Evolutionary conservation across 2,113 vertebrate genomes (phyloP).

Genomic region (Prunella himalayana): DNA sequence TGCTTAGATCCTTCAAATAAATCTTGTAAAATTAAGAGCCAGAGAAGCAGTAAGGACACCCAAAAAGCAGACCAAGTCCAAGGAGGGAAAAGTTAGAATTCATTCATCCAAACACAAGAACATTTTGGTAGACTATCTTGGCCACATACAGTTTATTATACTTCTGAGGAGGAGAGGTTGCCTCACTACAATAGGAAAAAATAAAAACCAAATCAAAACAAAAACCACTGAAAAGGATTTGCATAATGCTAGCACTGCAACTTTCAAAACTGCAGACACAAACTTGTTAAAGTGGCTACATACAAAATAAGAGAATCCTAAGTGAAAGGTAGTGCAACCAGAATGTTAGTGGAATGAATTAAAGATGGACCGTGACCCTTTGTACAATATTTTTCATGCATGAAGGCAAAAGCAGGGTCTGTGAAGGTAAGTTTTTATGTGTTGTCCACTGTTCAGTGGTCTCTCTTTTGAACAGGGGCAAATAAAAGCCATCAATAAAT

Average conservation of each 20-base stretch:
- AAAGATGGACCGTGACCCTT: not conserved
- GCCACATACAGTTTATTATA: not conserved
- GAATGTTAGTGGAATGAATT: not conserved
- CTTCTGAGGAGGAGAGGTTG: not conserved
- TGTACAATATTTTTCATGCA: not conserved
- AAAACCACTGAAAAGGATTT: not conserved
- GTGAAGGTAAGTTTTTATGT: not conserved
- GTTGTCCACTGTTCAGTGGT: not conserved
- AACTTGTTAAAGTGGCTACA: not conserved
- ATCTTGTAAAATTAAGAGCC: not conserved
- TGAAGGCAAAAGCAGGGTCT: not conserved
- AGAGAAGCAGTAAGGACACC: not conserved
- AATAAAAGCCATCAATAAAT: constrained; percentile 42
- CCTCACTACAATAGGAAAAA: not conserved
- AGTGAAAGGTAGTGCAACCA: not conserved
- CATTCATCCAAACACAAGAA: not conserved
- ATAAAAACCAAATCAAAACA: not conserved
- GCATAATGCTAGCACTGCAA: not conserved
- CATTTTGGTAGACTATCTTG: not conserved
- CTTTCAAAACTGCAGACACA: not conserved
- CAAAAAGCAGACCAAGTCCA: not conserved
- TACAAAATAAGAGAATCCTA: not conserved
- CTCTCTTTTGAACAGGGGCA: not conserved
- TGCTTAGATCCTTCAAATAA: not conserved
- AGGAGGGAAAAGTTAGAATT: not conserved